Base-by-base conservation (phyloP, 2,888 invertebrate genomes). In the Ophonus ardosiacus region DNA sequence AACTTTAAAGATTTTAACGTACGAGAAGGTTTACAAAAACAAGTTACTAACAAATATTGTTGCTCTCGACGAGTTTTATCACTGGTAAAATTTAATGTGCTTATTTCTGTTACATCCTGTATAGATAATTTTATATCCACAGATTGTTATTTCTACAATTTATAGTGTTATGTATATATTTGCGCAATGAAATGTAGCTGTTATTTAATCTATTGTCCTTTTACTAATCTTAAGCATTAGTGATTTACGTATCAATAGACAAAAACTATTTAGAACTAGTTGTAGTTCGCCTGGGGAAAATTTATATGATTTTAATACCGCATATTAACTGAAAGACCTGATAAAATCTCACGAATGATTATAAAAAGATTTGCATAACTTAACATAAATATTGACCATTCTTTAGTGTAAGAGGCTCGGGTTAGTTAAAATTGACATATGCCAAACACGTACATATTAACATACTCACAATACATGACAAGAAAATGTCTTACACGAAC, bases 301-400 rank as follows among this genome's bases (percentile, higher is more conserved):
- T 78, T 57, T 78, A 78, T 78, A 57, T 57, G 57, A 78, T 21
- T 78, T 78, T 78, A 78, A 78, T 78, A 57, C 57, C 57, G 56
- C 57, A 13, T 31, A 57, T 78, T 57, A 78, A 78, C 31, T 57
- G 31, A 57, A 78, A 78, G 24, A 68, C 43, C 21, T 51, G 74
- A 74, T 78, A 78, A 56, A 78, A 78, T 78, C 78, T 78, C 7
- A 57, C 17, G 71, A 78, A 21, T 78, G 57, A 78, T 78, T 78
- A 40, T 78, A 31, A 57, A 78, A 78, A 57, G 56, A 57, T 78
- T 78, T 78, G 78, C 78, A 78, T 78, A 78, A 78, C 78, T 78
- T 78, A 78, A 24, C 78, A 78, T 78, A 78, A 74, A 74, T 74
- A 74, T 74, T 43, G 40, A 43, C 71, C 71, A 74, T 74, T 74